A percentile compares a stretch with the other conserved stretches of the same genome.
These are phyloP conservation scores for Hipparchia semele DNA, from an alignment of 2,888 invertebrate species.

Conservation along the genomic window DNA sequence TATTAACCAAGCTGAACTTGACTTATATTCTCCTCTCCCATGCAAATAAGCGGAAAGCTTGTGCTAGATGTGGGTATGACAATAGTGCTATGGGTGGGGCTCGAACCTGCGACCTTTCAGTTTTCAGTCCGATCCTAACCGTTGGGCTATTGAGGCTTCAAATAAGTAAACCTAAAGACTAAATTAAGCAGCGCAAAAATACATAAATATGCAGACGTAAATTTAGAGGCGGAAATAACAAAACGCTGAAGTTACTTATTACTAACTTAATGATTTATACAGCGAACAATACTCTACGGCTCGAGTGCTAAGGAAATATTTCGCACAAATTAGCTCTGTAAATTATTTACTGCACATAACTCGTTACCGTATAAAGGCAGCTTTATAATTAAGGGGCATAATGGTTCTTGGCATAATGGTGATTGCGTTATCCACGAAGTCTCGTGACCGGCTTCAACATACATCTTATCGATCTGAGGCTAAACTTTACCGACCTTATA, in stretches of 20 bases:
- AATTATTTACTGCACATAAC: constrained; percentile 54
- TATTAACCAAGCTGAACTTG: no score
- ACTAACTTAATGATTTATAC: constrained; percentile 19
- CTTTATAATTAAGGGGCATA: constrained; percentile 53
- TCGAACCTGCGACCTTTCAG: no score
- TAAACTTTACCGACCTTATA: constrained; percentile 37
- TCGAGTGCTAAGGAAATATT: constrained; percentile 21
- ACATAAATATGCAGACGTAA: constrained; percentile 7
- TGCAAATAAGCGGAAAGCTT: no score
- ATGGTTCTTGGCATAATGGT: constrained; percentile 45
- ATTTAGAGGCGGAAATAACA: constrained; percentile 16
- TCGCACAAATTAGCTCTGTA: constrained; percentile 26
- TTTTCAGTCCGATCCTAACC: no score
- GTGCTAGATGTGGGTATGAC: no score
- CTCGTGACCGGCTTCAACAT: constrained; percentile 37
- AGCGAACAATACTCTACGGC: constrained; percentile 15
- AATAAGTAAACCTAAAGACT: constrained; percentile 4
- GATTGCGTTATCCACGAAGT: constrained; percentile 48
- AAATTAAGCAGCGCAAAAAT: not conserved
- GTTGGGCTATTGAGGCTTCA: not conserved
- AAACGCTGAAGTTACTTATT: constrained; percentile 11
- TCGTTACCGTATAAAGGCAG: constrained; percentile 50
- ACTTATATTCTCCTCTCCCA: no score
- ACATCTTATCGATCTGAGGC: constrained; percentile 33
- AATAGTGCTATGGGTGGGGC: no score